Base-by-base conservation (phyloP, 1,140 invertebrate species). In the Brachionus rotundiformis region DNA sequence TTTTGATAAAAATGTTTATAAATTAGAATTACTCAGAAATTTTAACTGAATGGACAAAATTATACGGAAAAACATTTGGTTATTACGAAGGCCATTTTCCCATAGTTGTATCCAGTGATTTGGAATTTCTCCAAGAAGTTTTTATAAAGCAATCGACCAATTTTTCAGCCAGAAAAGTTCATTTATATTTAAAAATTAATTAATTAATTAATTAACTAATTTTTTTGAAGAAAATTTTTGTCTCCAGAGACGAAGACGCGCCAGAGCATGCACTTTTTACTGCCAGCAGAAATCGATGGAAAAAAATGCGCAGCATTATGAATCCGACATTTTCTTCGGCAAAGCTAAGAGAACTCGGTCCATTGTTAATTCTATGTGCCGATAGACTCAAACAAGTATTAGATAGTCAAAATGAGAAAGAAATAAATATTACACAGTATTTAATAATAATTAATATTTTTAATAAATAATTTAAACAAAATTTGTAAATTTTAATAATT, bases 251-350 rank as follows among this genome's bases (percentile, higher is more conserved):
- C 31, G 76, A 54, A 39, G 25, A 79, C 13, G 16, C 63, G 10
- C 31, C 47, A 36, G 76, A 25, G 29, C n/a, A 59, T 39, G 44
- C 84, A 36, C 23, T 87, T 5, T 84, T 86, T 44, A 63, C 65
- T 23, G 82, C 88, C 1, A 83, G 84, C 23, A 88, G 86, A 77
- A 83, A 85, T 11, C 79, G 86, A 44, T 92, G 91, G 91, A 90
- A 89, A 84, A 84, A 89, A 2, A 82, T 91, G 3, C 85, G 91
- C 33, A 85, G 86, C 16, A 90, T 91, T 73, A 84, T 91, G 49
- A 90, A 89, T 10, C 90, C 91, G 6, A 87, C 90, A 6, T 92
- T 92, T 84, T 90, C 90, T 1, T 86, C 89, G 2, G 86, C 88
- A 3, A 91, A 91, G 86, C 88, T 92, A 80, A 90, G 89, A 84